Conservation (phyloP, 2,888 invertebrate species). For the Hirtodrosophila duncani region DNA sequence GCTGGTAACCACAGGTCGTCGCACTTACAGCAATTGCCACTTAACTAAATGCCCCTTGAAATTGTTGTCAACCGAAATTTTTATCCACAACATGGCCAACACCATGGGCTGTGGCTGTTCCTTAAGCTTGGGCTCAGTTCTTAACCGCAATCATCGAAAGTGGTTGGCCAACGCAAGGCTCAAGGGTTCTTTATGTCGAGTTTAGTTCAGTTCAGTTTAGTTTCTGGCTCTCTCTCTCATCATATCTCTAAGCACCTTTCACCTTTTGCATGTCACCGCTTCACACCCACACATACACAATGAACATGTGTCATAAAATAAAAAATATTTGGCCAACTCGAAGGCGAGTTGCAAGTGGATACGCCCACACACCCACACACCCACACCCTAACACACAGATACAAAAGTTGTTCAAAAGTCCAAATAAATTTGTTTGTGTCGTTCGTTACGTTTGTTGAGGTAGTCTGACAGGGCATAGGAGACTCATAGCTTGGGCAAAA, state of each 20-base stretch:
- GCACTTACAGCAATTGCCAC: constrained; percentile 47
- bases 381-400: constrained; percentile 8
- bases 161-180: too few species aligned
- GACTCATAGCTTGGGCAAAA: too few species aligned
- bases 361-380: constrained; percentile 25
- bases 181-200: too few species aligned
- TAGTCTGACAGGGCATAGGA: too few species aligned
- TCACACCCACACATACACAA: background rate
- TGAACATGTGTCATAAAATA: constrained; percentile 29
- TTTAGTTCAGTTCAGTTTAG: too few species aligned
- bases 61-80: constrained; percentile 6
- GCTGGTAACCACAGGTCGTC: too few species aligned
- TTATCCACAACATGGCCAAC: constrained; percentile 4
- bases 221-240: constrained; percentile 12
- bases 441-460: too few species aligned
- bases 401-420: constrained; percentile 70
- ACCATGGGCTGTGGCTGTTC: constrained; percentile 2
- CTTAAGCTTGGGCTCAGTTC: constrained; percentile 6
- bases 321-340: constrained; percentile 40
- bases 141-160: constrained; percentile 58
- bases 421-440: constrained; percentile 65
- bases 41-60: constrained; percentile 32
- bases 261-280: constrained; percentile 3
- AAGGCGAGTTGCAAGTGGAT: constrained; percentile 9
- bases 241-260: background rate